Percentiles rank a stretch among this genome's conserved stretches.
These are phyloP conservation scores for Reticulitermes speratus DNA, from an alignment of 1,140 invertebrate genomes.

Conservation along the genomic window DNA sequence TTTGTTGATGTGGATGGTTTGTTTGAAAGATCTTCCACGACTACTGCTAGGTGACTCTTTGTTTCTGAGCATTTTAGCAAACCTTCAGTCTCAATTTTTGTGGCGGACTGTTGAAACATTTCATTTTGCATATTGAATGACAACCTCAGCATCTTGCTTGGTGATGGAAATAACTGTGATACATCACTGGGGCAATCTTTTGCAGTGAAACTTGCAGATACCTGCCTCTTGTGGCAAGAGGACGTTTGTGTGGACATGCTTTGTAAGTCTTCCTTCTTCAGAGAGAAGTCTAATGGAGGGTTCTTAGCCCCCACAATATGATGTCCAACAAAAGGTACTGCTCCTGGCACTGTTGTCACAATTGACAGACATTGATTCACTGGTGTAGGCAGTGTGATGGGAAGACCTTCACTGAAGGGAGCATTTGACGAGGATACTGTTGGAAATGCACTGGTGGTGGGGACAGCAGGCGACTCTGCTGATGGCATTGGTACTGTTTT, in stretches of 20 bases:
- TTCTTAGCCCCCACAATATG: neutral
- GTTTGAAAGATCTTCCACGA: neutral
- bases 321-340: neutral
- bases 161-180: neutral
- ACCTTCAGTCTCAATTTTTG: neutral
- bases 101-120: too few species aligned
- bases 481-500: conserved; percentile 23
- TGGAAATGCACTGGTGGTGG: neutral
- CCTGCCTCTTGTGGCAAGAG: conserved; percentile 17
- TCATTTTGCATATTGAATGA: conserved; percentile 19
- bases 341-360: neutral
- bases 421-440: conserved; percentile 13
- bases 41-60: neutral
- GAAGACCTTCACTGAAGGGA: neutral
- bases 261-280: conserved; percentile 22
- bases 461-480: neutral
- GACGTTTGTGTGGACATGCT: conserved; percentile 12
- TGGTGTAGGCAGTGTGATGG: conserved; percentile 12
- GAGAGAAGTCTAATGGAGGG: conserved; percentile 23
- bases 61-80: conserved; percentile 15
- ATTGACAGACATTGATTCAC: conserved; percentile 23
- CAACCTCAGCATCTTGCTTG: conserved; percentile 21
- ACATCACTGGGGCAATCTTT: neutral
- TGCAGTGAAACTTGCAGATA: neutral
- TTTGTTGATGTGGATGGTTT: neutral